Evolutionary conservation across 2,113 vertebrate species (phyloP).

Genomic region (Mustelus asterias): DNA sequence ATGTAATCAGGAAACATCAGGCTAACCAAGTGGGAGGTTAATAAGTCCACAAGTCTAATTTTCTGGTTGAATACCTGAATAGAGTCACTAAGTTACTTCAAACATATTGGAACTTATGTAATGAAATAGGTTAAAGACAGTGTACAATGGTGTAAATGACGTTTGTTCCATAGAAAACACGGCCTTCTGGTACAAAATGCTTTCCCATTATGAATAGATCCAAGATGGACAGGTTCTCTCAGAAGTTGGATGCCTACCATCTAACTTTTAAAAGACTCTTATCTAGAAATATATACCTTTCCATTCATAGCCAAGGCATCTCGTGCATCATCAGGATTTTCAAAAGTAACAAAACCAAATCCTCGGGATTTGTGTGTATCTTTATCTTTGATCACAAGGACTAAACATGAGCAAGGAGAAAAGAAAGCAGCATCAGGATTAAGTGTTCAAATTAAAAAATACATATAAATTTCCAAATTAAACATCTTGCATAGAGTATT

Average conservation of each 20-base stretch:
- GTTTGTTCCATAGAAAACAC: background rate
- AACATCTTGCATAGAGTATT: background rate
- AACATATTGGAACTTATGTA: background rate
- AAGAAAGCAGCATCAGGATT: conserved; percentile 5
- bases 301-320: conserved; percentile 38
- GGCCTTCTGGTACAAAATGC: background rate
- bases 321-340: conserved; percentile 39
- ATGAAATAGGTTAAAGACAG: background rate
- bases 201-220: background rate
- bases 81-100: background rate
- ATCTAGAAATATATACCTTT: conserved; percentile 34
- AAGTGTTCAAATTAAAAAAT: background rate
- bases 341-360: conserved; percentile 39
- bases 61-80: background rate
- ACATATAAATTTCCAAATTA: background rate
- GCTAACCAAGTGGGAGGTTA: background rate
- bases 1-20: background rate
- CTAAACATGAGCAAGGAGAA: background rate
- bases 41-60: background rate
- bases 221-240: background rate
- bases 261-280: background rate
- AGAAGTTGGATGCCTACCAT: background rate
- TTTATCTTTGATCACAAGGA: conserved; percentile 37
- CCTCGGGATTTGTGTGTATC: conserved; percentile 38
- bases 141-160: background rate